Evolutionary conservation across 2,113 vertebrate genomes (phyloP).

Genomic region (Lamprotornis superbus): DNA sequence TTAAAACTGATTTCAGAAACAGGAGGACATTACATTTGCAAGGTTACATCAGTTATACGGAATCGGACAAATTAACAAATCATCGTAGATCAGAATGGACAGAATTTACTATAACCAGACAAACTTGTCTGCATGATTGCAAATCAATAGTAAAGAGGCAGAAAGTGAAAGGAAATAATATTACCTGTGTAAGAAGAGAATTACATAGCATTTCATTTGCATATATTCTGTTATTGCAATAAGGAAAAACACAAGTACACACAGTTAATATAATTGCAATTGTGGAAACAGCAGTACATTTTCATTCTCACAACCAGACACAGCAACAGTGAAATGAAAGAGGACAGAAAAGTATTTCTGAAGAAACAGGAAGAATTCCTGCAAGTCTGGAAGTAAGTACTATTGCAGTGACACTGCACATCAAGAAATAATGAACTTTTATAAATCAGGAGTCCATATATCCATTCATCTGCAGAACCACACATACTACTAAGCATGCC

Average conservation of each 20-base stretch:
- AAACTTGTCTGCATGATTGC: neutral
- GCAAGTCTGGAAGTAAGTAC: neutral
- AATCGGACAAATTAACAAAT: neutral
- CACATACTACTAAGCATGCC: neutral
- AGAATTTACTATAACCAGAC: neutral
- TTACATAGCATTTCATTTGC: rapidly evolving
- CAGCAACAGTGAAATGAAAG: neutral
- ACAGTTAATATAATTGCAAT: neutral
- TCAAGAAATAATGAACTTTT: neutral
- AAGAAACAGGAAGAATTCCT: neutral
- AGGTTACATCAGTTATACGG: neutral
- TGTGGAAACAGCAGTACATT: neutral
- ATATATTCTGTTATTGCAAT: neutral
- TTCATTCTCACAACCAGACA: neutral
- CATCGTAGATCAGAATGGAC: neutral
- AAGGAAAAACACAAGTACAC: neutral
- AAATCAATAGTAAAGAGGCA: neutral
- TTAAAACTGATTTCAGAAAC: neutral
- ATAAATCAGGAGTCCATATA: neutral
- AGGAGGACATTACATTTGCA: neutral
- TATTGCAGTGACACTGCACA: neutral
- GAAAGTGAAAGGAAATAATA: neutral
- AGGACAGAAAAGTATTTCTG: neutral
- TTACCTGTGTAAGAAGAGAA: neutral
- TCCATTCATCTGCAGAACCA: neutral